A percentile compares a stretch with the other conserved stretches of the same genome.
Evolutionary conservation across 1,140 invertebrate species (phyloP).

Genomic region (Drosophila repletoides): DNA sequence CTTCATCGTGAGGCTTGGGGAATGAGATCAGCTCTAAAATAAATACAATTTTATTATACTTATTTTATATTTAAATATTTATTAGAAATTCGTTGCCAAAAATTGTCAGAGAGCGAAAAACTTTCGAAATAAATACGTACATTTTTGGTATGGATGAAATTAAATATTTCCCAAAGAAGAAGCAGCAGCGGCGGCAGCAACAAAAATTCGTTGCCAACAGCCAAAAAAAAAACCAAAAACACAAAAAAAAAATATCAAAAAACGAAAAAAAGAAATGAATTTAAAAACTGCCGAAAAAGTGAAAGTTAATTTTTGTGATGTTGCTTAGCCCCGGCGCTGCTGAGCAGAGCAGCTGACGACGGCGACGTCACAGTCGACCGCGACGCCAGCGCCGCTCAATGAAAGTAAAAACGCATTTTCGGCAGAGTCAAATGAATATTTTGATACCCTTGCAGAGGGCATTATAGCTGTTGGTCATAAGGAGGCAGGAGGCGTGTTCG

Average conservation of each 20-base stretch:
- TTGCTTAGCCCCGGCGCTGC: conserved; percentile 64
- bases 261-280: conserved; percentile 70
- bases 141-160: conserved; percentile 41
- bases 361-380: conserved; percentile 13
- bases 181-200: conserved; percentile 6
- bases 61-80: conserved; percentile 12
- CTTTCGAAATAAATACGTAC: conserved; percentile 54
- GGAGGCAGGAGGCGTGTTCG: too few species aligned
- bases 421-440: conserved; percentile 54
- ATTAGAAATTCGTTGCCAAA: conserved; percentile 16
- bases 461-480: background rate
- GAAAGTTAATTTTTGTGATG: conserved; percentile 81
- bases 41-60: too few species aligned
- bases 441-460: conserved; percentile 26
- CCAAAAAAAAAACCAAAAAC: conserved; percentile 42
- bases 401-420: conserved; percentile 81
- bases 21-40: too few species aligned
- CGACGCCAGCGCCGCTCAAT: conserved; percentile 51
- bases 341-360: conserved; percentile 23
- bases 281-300: conserved; percentile 82
- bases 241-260: conserved; percentile 48
- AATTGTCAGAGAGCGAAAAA: conserved; percentile 17
- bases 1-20: too few species aligned
- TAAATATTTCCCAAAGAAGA: conserved; percentile 40
- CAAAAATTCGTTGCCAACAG: conserved; percentile 27